A percentile compares a stretch with the other conserved stretches of the same genome.
phyloP scores from a whole-genome alignment of 2,888 invertebrate species.

The Neoaliturus tenellus region DNA sequence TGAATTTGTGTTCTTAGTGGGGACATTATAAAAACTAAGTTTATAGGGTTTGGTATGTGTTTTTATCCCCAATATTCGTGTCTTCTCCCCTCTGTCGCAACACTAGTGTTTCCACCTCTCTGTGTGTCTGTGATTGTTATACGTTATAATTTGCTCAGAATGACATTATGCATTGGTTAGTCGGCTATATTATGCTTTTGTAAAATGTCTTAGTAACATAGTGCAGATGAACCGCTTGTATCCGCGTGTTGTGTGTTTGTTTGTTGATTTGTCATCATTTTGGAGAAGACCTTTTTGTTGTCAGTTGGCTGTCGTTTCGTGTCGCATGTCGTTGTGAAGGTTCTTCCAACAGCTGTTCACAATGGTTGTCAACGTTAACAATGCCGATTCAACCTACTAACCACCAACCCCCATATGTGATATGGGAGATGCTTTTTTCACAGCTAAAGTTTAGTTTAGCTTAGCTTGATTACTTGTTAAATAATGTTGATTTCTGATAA shows the following conservation, averaged over 20 bases:
- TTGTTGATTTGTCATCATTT: too few species aligned
- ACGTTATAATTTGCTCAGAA: not conserved
- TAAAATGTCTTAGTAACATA: too few species aligned
- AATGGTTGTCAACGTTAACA: conserved; percentile 10
- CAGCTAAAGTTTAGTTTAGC: not conserved
- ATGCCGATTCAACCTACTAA: conserved; percentile 4
- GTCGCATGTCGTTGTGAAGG: not conserved
- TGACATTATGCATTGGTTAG: too few species aligned
- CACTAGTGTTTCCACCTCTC: not conserved
- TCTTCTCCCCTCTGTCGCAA: too few species aligned
- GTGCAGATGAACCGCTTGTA: too few species aligned
- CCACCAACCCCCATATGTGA: conserved; percentile 6
- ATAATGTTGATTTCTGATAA: too few species aligned
- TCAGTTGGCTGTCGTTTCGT: not conserved
- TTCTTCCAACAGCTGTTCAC: conserved; percentile 5
- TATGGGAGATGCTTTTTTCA: not conserved
- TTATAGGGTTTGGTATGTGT: too few species aligned
- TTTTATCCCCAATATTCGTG: too few species aligned
- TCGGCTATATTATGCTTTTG: too few species aligned
- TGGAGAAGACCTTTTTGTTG: not conserved
- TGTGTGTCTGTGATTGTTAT: not conserved
- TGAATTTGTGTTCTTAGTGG: too few species aligned
- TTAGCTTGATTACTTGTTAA: not conserved
- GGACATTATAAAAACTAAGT: too few species aligned
- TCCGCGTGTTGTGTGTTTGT: too few species aligned